Conservation (phyloP, 2,888 invertebrate genomes). For the Hypselothyrea guttata region DNA sequence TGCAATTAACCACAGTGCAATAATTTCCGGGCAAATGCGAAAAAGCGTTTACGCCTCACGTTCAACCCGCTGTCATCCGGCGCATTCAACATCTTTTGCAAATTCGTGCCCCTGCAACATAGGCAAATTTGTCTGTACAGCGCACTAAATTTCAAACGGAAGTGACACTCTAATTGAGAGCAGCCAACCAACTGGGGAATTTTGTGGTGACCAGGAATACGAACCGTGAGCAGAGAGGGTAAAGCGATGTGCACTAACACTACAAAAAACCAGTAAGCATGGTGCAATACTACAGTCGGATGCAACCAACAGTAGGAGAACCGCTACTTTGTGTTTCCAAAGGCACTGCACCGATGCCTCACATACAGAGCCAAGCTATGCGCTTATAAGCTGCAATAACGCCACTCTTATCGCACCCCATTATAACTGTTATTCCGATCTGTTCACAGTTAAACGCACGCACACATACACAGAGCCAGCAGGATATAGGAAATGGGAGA, state of each 20-base stretch:
- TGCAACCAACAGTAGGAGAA: too few species aligned
- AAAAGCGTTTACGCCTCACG: not conserved
- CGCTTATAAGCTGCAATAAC: too few species aligned
- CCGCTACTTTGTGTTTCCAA: too few species aligned
- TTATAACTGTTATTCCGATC: too few species aligned
- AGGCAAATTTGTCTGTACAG: constrained; percentile 57
- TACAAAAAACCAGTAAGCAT: too few species aligned
- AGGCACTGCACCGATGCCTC: too few species aligned
- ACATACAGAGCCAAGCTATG: too few species aligned
- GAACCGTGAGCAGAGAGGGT: not conserved
- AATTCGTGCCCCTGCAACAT: constrained; percentile 35
- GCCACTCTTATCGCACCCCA: too few species aligned
- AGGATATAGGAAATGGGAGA: too few species aligned
- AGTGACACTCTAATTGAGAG: constrained; percentile 68
- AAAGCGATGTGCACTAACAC: not conserved
- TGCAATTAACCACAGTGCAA: constrained; percentile 12
- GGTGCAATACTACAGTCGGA: too few species aligned
- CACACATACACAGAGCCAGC: too few species aligned
- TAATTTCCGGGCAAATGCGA: constrained; percentile 17
- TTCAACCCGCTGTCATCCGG: not conserved
- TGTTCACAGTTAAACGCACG: too few species aligned
- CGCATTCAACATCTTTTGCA: not conserved
- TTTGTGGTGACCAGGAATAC: constrained; percentile 20
- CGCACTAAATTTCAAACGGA: constrained; percentile 56
- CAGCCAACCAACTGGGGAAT: constrained; percentile 59